Percentiles rank a stretch among this genome's conserved stretches.
Evolutionary conservation across 2,888 invertebrate genomes (phyloP).

Genomic region (Lamellibrachia satsuma): DNA sequence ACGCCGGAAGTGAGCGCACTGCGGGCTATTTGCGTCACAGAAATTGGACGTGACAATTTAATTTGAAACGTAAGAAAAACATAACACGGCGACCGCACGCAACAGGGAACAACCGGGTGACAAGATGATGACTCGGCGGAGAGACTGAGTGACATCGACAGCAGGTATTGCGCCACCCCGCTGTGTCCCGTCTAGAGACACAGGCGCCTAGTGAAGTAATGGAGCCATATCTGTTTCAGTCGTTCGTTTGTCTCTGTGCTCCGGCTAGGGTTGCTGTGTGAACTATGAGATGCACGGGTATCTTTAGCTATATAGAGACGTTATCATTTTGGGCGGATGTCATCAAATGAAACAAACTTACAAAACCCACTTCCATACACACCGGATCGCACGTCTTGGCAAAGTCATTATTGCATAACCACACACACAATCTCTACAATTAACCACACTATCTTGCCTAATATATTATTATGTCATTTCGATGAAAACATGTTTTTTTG

Average conservation of each 20-base stretch:
- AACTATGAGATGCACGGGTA: not conserved
- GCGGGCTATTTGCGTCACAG: not conserved
- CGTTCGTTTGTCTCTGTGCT: not conserved
- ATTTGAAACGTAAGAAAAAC: not conserved
- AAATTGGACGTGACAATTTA: conserved; percentile 6
- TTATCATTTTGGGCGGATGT: not conserved
- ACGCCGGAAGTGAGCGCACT: not conserved
- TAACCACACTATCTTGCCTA: not conserved
- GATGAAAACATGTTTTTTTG: not conserved
- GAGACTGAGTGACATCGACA: not conserved
- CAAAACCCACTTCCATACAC: not conserved
- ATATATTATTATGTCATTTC: not conserved
- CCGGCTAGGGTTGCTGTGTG: not conserved
- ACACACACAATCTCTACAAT: not conserved
- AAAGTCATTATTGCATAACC: not conserved
- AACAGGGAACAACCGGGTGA: not conserved
- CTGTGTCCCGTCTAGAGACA: not conserved
- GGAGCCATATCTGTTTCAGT: not conserved
- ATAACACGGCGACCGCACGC: not conserved
- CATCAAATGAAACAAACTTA: not conserved
- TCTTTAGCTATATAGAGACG: not conserved
- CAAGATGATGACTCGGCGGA: not conserved
- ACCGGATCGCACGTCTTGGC: not conserved
- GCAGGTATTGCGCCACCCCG: not conserved
- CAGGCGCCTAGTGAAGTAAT: not conserved